Evolutionary conservation across 1,140 invertebrate genomes (phyloP).

Genomic region (Leptestheria dahalacensis): DNA sequence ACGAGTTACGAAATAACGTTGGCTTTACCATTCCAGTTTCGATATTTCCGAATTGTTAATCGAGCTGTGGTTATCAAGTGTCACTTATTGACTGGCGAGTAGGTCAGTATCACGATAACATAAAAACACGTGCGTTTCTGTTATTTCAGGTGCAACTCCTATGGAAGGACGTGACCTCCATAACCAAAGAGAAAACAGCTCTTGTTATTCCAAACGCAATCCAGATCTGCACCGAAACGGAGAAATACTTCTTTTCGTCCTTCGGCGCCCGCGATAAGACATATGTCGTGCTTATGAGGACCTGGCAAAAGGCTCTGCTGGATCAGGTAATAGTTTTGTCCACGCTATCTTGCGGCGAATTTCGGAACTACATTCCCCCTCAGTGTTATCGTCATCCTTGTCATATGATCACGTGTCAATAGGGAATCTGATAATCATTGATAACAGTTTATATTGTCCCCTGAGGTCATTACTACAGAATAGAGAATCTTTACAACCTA

Average conservation of each 20-base stretch:
- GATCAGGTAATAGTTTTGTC: conserved; percentile 45
- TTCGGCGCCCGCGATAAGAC: conserved; percentile 83
- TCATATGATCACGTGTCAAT: no score
- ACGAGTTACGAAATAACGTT: no score
- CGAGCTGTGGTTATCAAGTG: no score
- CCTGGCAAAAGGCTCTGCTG: conserved; percentile 90
- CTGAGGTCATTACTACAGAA: no score
- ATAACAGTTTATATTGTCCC: no score
- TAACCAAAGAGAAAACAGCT: conserved; percentile 85
- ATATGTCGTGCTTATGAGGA: conserved; percentile 82
- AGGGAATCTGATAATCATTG: no score
- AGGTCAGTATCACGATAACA: neutral
- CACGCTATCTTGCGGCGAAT: neutral
- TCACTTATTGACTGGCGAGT: no score
- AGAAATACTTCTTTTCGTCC: conserved; percentile 85
- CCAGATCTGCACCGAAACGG: conserved; percentile 60
- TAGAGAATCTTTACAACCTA: no score
- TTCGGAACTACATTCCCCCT: neutral
- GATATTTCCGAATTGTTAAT: no score
- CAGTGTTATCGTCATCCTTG: neutral
- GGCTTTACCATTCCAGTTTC: no score
- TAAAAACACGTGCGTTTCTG: neutral
- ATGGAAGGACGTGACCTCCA: conserved; percentile 77
- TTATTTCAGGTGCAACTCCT: conserved; percentile 43
- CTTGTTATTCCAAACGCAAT: conserved; percentile 91